Percentiles rank a stretch among this genome's conserved stretches.
phyloP scores from a whole-genome alignment of 1,140 invertebrate genomes.

The Drosophila virilis region DNA sequence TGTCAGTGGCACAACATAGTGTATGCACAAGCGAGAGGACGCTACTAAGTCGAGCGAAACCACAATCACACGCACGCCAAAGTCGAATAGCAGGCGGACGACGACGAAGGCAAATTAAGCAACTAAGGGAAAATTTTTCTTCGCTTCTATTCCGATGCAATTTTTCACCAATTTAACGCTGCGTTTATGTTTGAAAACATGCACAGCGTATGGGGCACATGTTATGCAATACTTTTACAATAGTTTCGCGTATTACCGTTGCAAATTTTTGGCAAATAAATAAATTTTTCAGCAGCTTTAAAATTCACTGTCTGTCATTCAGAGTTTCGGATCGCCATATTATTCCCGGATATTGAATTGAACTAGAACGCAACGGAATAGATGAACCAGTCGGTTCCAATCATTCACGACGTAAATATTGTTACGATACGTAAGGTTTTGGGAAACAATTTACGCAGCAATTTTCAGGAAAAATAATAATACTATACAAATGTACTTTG shows the following conservation, averaged over 20 bases:
- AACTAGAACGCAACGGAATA: slow-evolving; percentile 30
- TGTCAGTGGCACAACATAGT: slow-evolving; percentile 40
- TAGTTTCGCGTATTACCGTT: slow-evolving; percentile 74
- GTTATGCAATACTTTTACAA: slow-evolving; percentile 41
- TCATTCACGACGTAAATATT: slow-evolving; percentile 7
- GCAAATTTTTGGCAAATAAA: slow-evolving; percentile 62
- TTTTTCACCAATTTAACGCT: slow-evolving; percentile 45
- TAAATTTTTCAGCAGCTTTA: slow-evolving; percentile 75
- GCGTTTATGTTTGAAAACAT: slow-evolving; percentile 35
- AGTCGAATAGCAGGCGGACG: slow-evolving; percentile 55
- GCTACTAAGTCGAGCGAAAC: slow-evolving; percentile 45
- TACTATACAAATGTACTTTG: no score
- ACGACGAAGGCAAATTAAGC: slow-evolving; percentile 66
- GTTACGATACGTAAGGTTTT: slow-evolving; percentile 2
- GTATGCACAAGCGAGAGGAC: slow-evolving; percentile 55
- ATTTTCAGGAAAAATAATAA: not conserved
- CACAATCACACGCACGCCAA: slow-evolving; percentile 62
- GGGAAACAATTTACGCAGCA: not conserved
- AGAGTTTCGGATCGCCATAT: slow-evolving; percentile 79
- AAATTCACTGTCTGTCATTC: slow-evolving; percentile 72
- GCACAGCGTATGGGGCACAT: slow-evolving; percentile 8
- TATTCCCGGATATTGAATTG: slow-evolving; percentile 71
- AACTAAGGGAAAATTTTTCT: slow-evolving; percentile 75
- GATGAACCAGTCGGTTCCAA: slow-evolving; percentile 23
- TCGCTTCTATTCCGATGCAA: slow-evolving; percentile 53